Evolutionary conservation across 2,888 invertebrate species (phyloP).

Genomic region (Nomada fucata): DNA sequence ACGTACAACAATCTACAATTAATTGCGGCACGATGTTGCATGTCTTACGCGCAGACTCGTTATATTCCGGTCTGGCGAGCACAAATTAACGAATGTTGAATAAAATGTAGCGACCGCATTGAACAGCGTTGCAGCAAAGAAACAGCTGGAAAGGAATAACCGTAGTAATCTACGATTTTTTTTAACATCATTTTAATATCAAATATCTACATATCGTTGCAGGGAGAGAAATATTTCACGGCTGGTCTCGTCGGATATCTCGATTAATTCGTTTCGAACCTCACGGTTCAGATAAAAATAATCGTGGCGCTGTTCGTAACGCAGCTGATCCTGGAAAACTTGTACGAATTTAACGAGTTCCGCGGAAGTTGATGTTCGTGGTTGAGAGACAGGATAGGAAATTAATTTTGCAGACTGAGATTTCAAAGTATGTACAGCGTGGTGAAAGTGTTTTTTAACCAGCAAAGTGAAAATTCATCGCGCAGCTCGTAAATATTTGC

Average conservation of each 20-base stretch:
- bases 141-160: background rate
- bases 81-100: constrained; percentile 35
- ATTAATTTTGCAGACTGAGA: background rate
- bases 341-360: background rate
- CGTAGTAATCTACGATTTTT: too few relatives aligned
- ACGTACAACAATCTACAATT: constrained; percentile 36
- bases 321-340: background rate
- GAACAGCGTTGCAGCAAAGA: background rate
- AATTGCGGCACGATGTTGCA: constrained; percentile 49
- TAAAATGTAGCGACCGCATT: constrained; percentile 27
- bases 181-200: too few relatives aligned
- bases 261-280: background rate
- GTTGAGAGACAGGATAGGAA: background rate
- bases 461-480: background rate
- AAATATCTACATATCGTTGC: background rate
- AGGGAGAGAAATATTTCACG: background rate
- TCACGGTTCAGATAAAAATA: background rate
- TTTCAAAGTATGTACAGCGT: background rate
- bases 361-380: background rate
- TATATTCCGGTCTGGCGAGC: constrained; percentile 50
- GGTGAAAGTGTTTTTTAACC: background rate
- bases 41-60: constrained; percentile 18
- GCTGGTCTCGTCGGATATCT: background rate
- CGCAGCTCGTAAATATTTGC: background rate
- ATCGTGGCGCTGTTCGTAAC: background rate